Evolutionary conservation across 64 coral and sea anemone species (phyloP).

Genomic region (Pachyseris speciosa): DNA sequence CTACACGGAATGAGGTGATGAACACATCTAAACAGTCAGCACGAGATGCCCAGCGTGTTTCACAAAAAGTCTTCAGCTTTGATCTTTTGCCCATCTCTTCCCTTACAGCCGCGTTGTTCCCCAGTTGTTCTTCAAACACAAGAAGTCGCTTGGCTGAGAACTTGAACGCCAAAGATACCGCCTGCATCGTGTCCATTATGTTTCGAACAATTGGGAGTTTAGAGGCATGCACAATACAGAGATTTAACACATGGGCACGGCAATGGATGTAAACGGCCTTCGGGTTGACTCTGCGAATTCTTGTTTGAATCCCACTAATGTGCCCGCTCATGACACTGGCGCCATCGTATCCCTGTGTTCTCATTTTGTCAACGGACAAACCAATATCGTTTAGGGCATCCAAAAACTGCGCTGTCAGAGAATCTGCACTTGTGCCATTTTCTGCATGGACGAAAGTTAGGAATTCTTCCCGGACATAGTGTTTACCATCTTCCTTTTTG

Average conservation of each 20-base stretch:
- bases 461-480: slow-evolving; percentile 26
- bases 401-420: slow-evolving; percentile 32
- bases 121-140: slow-evolving; percentile 49
- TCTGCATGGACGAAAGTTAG: slow-evolving; percentile 13
- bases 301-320: slow-evolving; percentile 29
- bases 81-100: slow-evolving; percentile 67
- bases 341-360: slow-evolving; percentile 62
- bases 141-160: slow-evolving; percentile 65
- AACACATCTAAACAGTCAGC: not conserved
- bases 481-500: slow-evolving; percentile 17
- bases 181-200: slow-evolving; percentile 66
- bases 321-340: too few species aligned
- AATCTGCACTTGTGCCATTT: slow-evolving; percentile 35
- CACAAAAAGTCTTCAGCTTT: slow-evolving; percentile 62
- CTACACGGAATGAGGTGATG: not conserved
- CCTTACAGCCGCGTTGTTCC: slow-evolving; percentile 33
- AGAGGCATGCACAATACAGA: slow-evolving; percentile 58
- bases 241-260: slow-evolving; percentile 41
- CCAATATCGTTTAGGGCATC: slow-evolving; percentile 34
- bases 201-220: slow-evolving; percentile 44
- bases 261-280: slow-evolving; percentile 62
- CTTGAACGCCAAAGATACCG: slow-evolving; percentile 46
- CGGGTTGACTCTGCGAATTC: not conserved
- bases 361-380: too few species aligned
- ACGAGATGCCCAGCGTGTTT: slow-evolving; percentile 46